Evolutionary conservation across 1,140 invertebrate species (phyloP), one percentile per base, ranked within the genome.

Genomic region (Drosophila kikkawai): DNA sequence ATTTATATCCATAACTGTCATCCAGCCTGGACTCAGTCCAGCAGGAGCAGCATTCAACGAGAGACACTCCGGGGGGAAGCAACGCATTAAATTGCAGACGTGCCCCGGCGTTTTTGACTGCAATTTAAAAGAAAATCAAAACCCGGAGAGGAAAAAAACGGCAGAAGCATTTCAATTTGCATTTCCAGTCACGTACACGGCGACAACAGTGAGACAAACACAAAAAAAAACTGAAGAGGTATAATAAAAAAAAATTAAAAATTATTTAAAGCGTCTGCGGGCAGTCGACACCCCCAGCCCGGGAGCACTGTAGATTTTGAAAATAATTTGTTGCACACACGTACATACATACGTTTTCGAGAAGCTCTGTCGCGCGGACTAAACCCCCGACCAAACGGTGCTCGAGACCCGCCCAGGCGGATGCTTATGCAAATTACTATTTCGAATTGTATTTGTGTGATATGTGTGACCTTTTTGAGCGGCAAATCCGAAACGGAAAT

Each of bases 71-170:
- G 29, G 37, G 41, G 26, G 42, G 17, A 64, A 70, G 58, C 19
- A 56, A 64, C 47, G 42, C 76, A 71, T 84, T 64, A 76, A 76
- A 83, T 41, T 66, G 76, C 80, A 80, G 66, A 83, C 81, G 81
- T 83, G 81, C 47, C 60, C 32, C 44, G 29, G 70, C 60, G 26
- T 78, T 82, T 60, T 78, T 68, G 41, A 60, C 48, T 61, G 69
- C 57, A 83, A 80, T 80, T 82, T 53, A 60, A 83, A 83, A 71
- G 44, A 64, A 83, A 82, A 82, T 79, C 69, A 83, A 63, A 75
- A 39, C 53, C 53, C 44, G 60, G 53, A 65, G 44, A 13, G 44
- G 47, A 13, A 63, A 50, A 50, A 63, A 41, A n/a, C 13, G 36
- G 37, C 32, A 79, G 56, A 56, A 71, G 60, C 67, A 65, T 50